phyloP scores from a whole-genome alignment of 2,888 invertebrate species.

The Oxystoma pomonae region DNA sequence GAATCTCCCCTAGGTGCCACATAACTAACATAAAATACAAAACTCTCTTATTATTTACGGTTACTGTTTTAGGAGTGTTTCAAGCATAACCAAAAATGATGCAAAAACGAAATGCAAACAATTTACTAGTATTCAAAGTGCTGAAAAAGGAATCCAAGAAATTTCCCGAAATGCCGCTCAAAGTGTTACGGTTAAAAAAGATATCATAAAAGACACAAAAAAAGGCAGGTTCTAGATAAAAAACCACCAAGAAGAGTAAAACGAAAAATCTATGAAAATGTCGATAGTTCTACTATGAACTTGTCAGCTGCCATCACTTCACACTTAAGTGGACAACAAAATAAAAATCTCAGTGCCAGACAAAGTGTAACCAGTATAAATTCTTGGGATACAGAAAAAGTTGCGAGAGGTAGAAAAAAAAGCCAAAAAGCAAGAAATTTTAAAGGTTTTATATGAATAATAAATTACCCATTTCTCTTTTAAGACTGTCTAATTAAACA shows the following conservation, averaged over 20 bases:
- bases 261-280: neutral
- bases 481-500: no score
- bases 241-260: neutral
- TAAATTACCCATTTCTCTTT: no score
- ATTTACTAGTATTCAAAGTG: neutral
- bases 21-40: no score
- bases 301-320: neutral
- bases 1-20: no score
- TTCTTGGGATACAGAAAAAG: neutral
- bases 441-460: neutral
- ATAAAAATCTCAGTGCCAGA: neutral
- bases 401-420: neutral
- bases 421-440: neutral
- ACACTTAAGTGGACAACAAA: neutral
- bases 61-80: neutral
- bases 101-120: neutral
- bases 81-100: neutral
- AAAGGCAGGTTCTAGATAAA: neutral
- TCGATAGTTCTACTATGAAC: neutral
- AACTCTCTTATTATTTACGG: no score
- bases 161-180: neutral
- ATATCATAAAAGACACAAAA: neutral
- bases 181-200: neutral
- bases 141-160: neutral
- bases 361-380: no score